Evolutionary conservation across 2,888 invertebrate genomes (phyloP), one percentile per base, ranked within the genome.

Genomic region (Cetonia aurata): DNA sequence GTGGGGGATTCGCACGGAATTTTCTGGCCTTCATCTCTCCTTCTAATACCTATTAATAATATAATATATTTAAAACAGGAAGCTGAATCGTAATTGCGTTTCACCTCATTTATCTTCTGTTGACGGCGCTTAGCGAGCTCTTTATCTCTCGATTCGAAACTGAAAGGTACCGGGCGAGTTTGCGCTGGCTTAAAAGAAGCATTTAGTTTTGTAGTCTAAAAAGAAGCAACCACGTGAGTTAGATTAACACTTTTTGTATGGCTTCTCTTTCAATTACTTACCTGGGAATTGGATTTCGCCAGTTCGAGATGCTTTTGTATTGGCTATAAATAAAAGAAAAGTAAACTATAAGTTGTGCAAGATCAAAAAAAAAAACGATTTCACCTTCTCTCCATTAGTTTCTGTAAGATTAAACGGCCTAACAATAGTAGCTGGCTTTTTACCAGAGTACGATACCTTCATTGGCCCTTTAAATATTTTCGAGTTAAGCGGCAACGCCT

Each of bases 1-100:
- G 93, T 12, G 90, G 80, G 0, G 92, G 92, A 60, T 90, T 89
- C 0, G 93, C 93, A 81, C 91, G 91, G 78, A 94, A 94, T 74
- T 88, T 88, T 0, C 88, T 84, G 0, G 88, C 86, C 80, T 89
- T 88, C 76, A 87, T 90, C 72, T 87, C 86, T 71, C 89, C 88
- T 73, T 91, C 89, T 17, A 89, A 79, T 70, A 87, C 84, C 81
- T 77, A 62, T 48, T 70, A 42, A 37, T 59, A 57, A 41, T 12
- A 25, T 8, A 41, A 60, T 69, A 60, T 66, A 19, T n/a, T 31
- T 68, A 59, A 33, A 37, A 1, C 42, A 53, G 9, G 0, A n/a
- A 44, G 13, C 19, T 6, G 6, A 53, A 53, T 15, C 6, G 15
- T 19, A 10, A 56, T 31, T 6, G 31, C 19, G 62, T 44, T 33